Conservation (phyloP, 2,888 invertebrate species). For the Caenorhabditis parvicauda region DNA sequence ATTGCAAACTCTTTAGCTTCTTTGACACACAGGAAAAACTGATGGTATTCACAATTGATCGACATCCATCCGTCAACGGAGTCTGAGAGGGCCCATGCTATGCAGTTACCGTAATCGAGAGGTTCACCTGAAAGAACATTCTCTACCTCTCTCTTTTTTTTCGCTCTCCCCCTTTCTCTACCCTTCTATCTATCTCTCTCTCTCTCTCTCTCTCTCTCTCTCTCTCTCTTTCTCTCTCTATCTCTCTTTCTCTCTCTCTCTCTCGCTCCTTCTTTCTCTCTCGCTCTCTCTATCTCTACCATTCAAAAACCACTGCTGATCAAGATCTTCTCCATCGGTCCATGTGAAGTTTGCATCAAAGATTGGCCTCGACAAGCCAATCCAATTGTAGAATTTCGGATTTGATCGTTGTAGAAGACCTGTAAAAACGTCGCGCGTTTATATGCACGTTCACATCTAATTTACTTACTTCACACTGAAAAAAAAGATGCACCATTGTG, state of each 20-base stretch:
- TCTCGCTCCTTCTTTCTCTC: too few species aligned
- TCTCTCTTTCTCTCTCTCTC: too few species aligned
- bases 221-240: too few species aligned
- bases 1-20: conserved; percentile 10
- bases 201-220: too few species aligned
- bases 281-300: conserved; percentile 1
- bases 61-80: conserved; percentile 22
- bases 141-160: too few species aligned
- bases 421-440: neutral
- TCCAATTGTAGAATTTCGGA: conserved; percentile 28
- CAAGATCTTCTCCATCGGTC: conserved; percentile 9
- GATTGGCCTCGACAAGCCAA: conserved; percentile 11
- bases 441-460: too few species aligned
- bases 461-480: too few species aligned
- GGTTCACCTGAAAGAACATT: conserved; percentile 23
- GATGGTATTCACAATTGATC: conserved; percentile 27
- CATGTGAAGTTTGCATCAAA: conserved; percentile 9
- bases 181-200: too few species aligned
- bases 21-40: conserved; percentile 30
- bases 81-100: conserved; percentile 23
- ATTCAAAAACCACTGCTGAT: conserved; percentile 14
- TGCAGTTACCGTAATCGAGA: conserved; percentile 14
- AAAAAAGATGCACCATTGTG: neutral
- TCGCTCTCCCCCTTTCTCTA: too few species aligned
- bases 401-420: conserved; percentile 19